A percentile compares a stretch with the other conserved stretches of the same genome.
Conservation (phyloP, 2,113 vertebrate genomes). For the Forbesichthys papilliferus region DNA sequence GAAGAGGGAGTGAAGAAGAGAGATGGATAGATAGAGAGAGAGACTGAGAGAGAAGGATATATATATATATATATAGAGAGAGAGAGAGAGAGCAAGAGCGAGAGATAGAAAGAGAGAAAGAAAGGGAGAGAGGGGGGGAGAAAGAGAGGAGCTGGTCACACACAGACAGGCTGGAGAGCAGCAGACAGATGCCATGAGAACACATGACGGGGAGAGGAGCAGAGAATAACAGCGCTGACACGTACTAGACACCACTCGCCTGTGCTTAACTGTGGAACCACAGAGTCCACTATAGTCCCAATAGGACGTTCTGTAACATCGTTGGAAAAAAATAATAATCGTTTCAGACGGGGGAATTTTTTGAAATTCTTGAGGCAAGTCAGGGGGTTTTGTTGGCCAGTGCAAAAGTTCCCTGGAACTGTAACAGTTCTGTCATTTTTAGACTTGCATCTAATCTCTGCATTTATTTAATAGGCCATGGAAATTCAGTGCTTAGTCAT, state of each 20-base stretch:
- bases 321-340: too few species aligned
- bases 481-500: too few species aligned
- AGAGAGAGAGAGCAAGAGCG: constrained; percentile 45
- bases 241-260: not conserved
- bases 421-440: too few species aligned
- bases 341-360: too few species aligned
- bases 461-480: too few species aligned
- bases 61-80: constrained; percentile 47
- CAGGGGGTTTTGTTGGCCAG: too few species aligned
- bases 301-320: too few species aligned
- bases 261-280: too few species aligned
- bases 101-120: constrained; percentile 47
- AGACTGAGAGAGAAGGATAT: not conserved
- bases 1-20: not conserved
- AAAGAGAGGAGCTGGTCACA: constrained; percentile 71
- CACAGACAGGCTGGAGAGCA: constrained; percentile 79
- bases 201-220: constrained; percentile 22
- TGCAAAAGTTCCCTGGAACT: too few species aligned
- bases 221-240: not conserved
- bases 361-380: too few species aligned
- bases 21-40: not conserved
- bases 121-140: constrained; percentile 66
- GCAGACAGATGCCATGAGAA: constrained; percentile 79
- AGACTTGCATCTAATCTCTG: too few species aligned
- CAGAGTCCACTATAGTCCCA: too few species aligned